Percentiles rank a stretch among this genome's conserved stretches.
These are phyloP conservation scores for Dromius quadrimaculatus DNA, from an alignment of 2,888 invertebrate species.

Conservation along the genomic window DNA sequence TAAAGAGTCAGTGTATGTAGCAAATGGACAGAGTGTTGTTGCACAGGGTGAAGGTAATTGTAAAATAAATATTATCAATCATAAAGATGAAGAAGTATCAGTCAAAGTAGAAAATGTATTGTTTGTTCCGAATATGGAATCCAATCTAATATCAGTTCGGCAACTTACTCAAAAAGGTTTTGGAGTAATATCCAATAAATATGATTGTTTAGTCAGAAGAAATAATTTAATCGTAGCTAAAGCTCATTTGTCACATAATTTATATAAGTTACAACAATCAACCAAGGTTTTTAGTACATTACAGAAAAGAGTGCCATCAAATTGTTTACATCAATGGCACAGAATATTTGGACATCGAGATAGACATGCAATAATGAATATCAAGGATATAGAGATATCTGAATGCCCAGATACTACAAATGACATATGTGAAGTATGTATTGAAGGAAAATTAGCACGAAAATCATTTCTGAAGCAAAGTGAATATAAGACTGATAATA, in stretches of 20 bases:
- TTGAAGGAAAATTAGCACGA: conserved; percentile 56
- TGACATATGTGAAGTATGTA: conserved; percentile 54
- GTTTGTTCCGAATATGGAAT: not conserved
- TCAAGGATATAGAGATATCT: conserved; percentile 11
- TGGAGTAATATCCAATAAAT: not conserved
- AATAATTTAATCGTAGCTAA: not conserved
- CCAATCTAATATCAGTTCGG: not conserved
- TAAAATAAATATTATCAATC: not conserved
- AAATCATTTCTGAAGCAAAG: conserved; percentile 56
- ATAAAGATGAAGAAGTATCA: too few relatives aligned
- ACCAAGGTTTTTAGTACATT: not conserved
- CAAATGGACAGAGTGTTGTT: not conserved
- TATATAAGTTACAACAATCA: not conserved
- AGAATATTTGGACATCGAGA: not conserved
- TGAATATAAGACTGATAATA: conserved; percentile 45
- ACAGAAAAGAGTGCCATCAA: not conserved
- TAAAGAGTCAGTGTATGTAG: not conserved
- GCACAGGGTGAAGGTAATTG: not conserved
- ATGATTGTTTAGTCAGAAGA: not conserved
- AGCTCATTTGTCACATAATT: not conserved
- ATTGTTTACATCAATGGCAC: not conserved
- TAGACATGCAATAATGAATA: not conserved
- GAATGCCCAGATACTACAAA: not conserved
- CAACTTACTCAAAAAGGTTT: not conserved
- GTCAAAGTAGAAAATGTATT: not conserved